A percentile compares a stretch with the other conserved stretches of the same genome.
Conservation (phyloP, 2,797 vertebrate species). For the Harpagifer antarcticus region DNA sequence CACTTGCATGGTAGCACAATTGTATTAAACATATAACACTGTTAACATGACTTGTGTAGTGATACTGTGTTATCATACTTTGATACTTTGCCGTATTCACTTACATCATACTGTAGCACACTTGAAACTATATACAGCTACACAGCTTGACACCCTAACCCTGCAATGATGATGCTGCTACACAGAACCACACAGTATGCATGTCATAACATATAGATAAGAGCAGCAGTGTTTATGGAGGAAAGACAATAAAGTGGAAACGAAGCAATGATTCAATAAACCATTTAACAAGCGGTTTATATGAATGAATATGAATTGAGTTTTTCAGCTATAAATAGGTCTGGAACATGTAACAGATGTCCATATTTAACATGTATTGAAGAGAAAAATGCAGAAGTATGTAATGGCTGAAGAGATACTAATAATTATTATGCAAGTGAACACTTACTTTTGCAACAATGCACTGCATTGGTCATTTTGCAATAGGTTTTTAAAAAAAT, state of each 20-base stretch:
- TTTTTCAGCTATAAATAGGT: background rate
- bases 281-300: background rate
- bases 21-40: constrained; percentile 3
- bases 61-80: background rate
- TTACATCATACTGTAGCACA: background rate
- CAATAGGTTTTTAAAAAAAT: background rate
- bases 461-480: background rate
- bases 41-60: background rate
- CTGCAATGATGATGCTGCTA: constrained; percentile 8
- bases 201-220: constrained; percentile 53
- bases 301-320: constrained; percentile 3
- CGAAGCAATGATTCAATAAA: background rate
- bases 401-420: background rate
- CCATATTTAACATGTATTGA: background rate
- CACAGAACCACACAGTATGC: constrained; percentile 7
- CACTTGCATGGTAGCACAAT: background rate
- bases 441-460: constrained; percentile 8
- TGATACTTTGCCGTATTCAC: background rate
- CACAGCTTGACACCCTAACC: background rate
- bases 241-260: constrained; percentile 1
- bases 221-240: constrained; percentile 7
- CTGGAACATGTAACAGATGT: constrained; percentile 1
- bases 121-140: background rate
- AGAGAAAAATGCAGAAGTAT: constrained; percentile 2
- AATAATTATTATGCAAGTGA: background rate